phyloP scores from a whole-genome alignment of 2,113 vertebrate genomes.

The Tor tambroides region DNA sequence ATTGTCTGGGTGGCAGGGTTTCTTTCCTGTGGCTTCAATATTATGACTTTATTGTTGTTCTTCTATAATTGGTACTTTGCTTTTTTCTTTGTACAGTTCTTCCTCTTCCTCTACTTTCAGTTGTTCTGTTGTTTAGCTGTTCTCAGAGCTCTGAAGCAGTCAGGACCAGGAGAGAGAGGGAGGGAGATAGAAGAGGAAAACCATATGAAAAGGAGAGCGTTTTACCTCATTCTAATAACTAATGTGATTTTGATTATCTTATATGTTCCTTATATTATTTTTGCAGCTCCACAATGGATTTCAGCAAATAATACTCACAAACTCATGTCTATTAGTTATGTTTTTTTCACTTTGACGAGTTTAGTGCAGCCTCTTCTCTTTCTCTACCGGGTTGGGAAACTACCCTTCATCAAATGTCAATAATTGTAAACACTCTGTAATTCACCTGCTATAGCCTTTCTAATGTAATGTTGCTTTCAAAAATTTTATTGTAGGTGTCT shows the following conservation, averaged over 20 bases:
- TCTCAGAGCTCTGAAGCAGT: too few relatives aligned
- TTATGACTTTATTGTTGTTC: neutral
- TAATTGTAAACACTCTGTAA: neutral
- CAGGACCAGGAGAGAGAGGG: too few relatives aligned
- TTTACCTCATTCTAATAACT: too few relatives aligned
- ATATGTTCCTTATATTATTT: neutral
- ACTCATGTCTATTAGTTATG: neutral
- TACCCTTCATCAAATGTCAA: neutral
- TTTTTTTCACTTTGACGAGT: neutral
- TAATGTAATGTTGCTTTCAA: too few relatives aligned
- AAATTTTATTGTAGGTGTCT: too few relatives aligned
- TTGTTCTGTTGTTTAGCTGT: too few relatives aligned
- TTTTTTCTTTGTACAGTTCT: neutral
- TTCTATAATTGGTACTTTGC: neutral
- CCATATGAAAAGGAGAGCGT: too few relatives aligned
- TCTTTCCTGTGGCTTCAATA: neutral
- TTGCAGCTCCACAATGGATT: too few relatives aligned
- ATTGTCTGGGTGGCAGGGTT: constrained; percentile 20
- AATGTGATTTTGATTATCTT: neutral
- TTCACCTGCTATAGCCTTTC: neutral
- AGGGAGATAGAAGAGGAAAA: too few relatives aligned
- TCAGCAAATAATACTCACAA: neutral
- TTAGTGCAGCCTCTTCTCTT: constrained; percentile 33
- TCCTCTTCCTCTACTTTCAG: too few relatives aligned
- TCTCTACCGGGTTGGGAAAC: constrained; percentile 18